Conservation (phyloP, 2,797 vertebrate species). For the Parauchenoglanis punctatus region DNA sequence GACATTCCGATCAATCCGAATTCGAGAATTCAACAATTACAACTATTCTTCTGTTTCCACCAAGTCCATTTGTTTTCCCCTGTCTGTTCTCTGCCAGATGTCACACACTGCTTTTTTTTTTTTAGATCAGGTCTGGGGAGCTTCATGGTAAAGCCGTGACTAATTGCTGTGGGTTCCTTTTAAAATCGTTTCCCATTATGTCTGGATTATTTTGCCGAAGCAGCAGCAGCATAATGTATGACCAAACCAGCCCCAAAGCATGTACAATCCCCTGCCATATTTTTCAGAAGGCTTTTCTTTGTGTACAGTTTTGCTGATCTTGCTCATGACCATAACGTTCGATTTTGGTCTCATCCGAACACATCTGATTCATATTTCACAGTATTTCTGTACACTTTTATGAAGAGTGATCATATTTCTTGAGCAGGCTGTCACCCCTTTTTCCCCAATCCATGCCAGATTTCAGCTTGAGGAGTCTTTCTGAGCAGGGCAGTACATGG, state of each 20-base stretch:
- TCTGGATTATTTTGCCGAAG: not conserved
- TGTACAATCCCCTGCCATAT: not conserved
- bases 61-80: not conserved
- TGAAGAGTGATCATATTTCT: not conserved
- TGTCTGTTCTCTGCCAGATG: not conserved
- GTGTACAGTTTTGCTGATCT: not conserved
- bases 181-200: not conserved
- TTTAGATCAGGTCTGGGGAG: not conserved
- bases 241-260: not conserved
- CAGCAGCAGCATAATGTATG: not conserved
- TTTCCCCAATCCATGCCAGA: not conserved
- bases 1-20: not conserved
- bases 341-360: not conserved
- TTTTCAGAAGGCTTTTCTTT: not conserved
- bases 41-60: not conserved
- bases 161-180: not conserved
- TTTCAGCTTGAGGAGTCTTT: not conserved
- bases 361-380: not conserved
- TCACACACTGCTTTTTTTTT: not conserved
- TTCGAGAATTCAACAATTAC: not conserved
- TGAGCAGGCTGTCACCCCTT: not conserved
- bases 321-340: not conserved
- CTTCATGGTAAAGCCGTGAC: not conserved
- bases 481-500: not conserved
- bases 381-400: not conserved